Evolutionary conservation across 23 tunicate genomes (phyloP).

Genomic region (Corella eumyota): DNA sequence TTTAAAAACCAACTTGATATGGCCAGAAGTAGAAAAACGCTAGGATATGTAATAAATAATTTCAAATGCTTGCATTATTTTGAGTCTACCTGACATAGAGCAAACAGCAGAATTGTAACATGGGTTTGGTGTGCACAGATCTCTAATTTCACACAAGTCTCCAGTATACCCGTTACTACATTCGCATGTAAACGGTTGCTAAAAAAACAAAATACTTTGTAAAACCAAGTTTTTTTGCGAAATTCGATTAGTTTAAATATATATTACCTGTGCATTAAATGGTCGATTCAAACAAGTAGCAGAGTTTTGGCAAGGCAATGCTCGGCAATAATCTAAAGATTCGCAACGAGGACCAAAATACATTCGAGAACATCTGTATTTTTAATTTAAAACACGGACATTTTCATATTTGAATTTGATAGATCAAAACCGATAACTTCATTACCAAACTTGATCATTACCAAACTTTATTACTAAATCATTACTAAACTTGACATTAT

Average conservation of each 20-base stretch:
- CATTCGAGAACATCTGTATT: slow-evolving; percentile 50
- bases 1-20: too few relatives aligned
- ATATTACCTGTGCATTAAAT: slow-evolving; percentile 10
- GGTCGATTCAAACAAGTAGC: slow-evolving; percentile 36
- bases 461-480: too few relatives aligned
- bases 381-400: too few relatives aligned
- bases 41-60: too few relatives aligned
- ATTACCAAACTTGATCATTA: too few relatives aligned
- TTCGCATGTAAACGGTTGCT: slow-evolving; percentile 74
- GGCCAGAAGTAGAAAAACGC: too few relatives aligned
- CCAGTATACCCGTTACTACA: slow-evolving; percentile 44
- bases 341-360: slow-evolving; percentile 72
- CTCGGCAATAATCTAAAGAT: slow-evolving; percentile 47
- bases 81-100: slow-evolving; percentile 25
- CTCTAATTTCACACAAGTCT: slow-evolving; percentile 26
- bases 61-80: too few relatives aligned
- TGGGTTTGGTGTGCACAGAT: slow-evolving; percentile 46
- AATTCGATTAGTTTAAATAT: neutral
- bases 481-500: too few relatives aligned
- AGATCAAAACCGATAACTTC: too few relatives aligned
- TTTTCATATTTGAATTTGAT: too few relatives aligned
- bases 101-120: slow-evolving; percentile 59
- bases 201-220: neutral
- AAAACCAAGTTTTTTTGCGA: neutral
- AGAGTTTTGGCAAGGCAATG: slow-evolving; percentile 40